Evolutionary conservation across 2,797 vertebrate species (phyloP).

Genomic region (Distichodus sexfasciatus): DNA sequence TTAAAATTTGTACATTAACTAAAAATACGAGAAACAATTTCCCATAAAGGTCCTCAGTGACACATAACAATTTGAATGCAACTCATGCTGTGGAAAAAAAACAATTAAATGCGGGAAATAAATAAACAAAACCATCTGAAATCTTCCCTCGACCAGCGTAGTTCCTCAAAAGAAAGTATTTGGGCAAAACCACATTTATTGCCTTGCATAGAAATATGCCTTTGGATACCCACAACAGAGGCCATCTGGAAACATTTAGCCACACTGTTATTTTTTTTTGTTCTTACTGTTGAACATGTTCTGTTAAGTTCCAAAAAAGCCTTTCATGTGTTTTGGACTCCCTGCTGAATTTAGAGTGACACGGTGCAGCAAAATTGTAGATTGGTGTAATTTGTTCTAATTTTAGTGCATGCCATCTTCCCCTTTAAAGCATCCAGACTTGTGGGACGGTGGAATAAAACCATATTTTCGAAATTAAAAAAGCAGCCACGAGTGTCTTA

Average conservation of each 20-base stretch:
- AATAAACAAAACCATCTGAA: constrained; percentile 44
- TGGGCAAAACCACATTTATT: constrained; percentile 72
- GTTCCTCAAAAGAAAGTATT: constrained; percentile 71
- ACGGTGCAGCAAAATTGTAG: constrained; percentile 48
- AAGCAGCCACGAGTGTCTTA: not conserved
- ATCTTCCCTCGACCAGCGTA: constrained; percentile 73
- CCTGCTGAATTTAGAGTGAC: constrained; percentile 50
- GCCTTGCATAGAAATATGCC: constrained; percentile 73
- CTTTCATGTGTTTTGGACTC: constrained; percentile 55
- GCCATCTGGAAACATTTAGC: constrained; percentile 77
- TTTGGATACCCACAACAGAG: constrained; percentile 71
- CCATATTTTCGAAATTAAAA: not conserved
- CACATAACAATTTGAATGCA: too few relatives aligned
- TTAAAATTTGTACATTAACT: too few relatives aligned
- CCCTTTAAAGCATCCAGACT: not conserved
- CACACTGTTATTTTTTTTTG: constrained; percentile 65
- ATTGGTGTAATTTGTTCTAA: constrained; percentile 56
- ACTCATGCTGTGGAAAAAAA: too few relatives aligned
- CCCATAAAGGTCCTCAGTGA: too few relatives aligned
- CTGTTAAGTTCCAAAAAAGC: constrained; percentile 57
- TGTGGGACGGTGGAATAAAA: not conserved
- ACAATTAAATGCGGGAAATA: not conserved
- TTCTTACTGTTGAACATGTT: constrained; percentile 65
- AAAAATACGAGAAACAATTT: too few relatives aligned
- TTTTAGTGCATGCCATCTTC: constrained; percentile 45